These are phyloP conservation scores for Cyclophora punctaria DNA, from an alignment of 2,888 invertebrate genomes.

Conservation along the genomic window DNA sequence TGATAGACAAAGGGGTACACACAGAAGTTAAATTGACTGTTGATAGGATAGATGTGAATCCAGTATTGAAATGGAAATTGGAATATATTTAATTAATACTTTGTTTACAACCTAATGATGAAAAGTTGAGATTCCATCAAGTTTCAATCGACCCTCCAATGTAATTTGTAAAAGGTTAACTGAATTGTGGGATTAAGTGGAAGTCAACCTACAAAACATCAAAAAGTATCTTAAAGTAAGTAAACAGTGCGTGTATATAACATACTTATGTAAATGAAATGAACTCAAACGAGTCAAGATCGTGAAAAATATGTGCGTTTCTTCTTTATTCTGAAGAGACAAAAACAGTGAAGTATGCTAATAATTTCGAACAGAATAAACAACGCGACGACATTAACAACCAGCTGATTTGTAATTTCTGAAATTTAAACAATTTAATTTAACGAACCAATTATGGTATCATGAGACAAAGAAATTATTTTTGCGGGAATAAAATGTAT, in stretches of 20 bases:
- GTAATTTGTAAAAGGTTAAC: slow-evolving; percentile 11
- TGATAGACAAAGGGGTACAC: background rate
- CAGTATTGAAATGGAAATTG: background rate
- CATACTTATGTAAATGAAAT: too few species aligned
- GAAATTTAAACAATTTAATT: slow-evolving; percentile 35
- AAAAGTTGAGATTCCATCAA: background rate
- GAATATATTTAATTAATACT: background rate
- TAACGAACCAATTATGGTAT: slow-evolving; percentile 50
- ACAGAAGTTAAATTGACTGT: background rate
- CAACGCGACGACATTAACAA: too few species aligned
- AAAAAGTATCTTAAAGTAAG: slow-evolving; percentile 1
- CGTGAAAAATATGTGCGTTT: too few species aligned
- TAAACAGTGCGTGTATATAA: too few species aligned
- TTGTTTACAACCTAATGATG: background rate
- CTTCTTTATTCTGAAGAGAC: too few species aligned
- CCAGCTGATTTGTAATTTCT: slow-evolving; percentile 3
- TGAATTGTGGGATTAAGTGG: slow-evolving; percentile 4
- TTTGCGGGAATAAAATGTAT: slow-evolving; percentile 43
- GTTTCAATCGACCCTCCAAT: background rate
- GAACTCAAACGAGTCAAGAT: too few species aligned
- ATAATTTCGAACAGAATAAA: too few species aligned
- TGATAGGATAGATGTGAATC: background rate
- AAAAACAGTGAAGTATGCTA: too few species aligned
- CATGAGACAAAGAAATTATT: slow-evolving; percentile 41
- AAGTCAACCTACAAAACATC: slow-evolving; percentile 8